Conservation (phyloP, 1,140 invertebrate genomes). For the Tetramorium simillimum region DNA sequence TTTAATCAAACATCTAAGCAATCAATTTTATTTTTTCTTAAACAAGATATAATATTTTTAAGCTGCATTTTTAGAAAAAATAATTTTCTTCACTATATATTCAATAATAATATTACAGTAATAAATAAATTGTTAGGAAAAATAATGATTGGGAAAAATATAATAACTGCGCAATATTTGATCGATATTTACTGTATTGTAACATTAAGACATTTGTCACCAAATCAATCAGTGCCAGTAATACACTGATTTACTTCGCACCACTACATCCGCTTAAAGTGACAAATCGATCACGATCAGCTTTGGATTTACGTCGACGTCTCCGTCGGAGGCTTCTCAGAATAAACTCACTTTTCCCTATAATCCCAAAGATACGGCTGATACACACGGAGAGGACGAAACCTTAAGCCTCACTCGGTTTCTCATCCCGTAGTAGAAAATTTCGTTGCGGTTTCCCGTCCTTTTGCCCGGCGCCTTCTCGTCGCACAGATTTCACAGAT, state of each 20-base stretch:
- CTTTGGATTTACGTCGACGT: conserved; percentile 24
- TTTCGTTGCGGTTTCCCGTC: conserved; percentile 48
- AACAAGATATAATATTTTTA: not conserved
- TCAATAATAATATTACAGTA: not conserved
- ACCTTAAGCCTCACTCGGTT: conserved; percentile 36
- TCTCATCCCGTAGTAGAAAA: conserved; percentile 35
- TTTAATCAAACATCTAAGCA: not conserved
- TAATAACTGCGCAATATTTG: not conserved
- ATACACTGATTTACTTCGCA: conserved; percentile 10
- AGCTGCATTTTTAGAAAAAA: not conserved
- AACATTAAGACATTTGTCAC: not conserved
- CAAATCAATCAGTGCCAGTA: not conserved
- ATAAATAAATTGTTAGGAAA: not conserved
- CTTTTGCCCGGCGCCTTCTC: not conserved
- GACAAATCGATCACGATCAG: conserved; percentile 41
- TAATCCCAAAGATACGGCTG: conserved; percentile 42
- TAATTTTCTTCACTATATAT: not conserved
- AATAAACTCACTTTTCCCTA: conserved; percentile 42
- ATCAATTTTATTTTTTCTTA: not conserved
- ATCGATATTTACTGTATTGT: not conserved
- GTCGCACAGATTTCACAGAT: conserved; percentile 1
- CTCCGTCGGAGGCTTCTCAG: conserved; percentile 8
- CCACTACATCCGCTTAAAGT: conserved; percentile 10
- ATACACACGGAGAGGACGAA: conserved; percentile 45
- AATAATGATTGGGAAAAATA: not conserved